Evolutionary conservation across 37 sponge, comb jelly and placozoan species (phyloP), one percentile per base, ranked within the genome.

Genomic region (Geodia barretti): DNA sequence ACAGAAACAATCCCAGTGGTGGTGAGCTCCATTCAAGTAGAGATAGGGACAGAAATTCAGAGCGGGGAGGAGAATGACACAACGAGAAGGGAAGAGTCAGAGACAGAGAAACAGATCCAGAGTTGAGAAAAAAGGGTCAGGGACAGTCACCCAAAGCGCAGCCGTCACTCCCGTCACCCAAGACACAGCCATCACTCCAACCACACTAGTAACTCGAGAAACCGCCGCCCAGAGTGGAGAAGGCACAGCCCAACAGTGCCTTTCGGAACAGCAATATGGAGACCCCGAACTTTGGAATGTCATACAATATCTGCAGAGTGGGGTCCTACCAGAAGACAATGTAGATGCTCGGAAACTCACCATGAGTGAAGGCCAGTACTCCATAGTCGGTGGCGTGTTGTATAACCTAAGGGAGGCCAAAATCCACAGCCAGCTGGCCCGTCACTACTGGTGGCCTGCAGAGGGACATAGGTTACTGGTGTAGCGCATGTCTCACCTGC

Each of bases 401-500:
- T 80, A 69, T 41, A 72, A 80, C 36, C 61, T 80, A 3, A 28
- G 80, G 29, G 80, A 80, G 24, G 71, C 34, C 34, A 80, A 80
- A 61, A 43, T 80, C 1, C 35, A 80, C 32, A 24, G 60, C 34
- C 30, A 28, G 25, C 80, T 80, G 0, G 7, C 26, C 59, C 41
- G 32, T 2, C 80, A 80, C 40, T 80, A 69, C 42, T 80, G 80
- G 80, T 80, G 80, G 80, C 30, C 58, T 30, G 11, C 70, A 68
- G 1, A 11, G 17, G 39, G 80, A 80, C 24, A 38, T 80, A 17
- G 35, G 7, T 7, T 8, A 31, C 2, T 80, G 80, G 80, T 70
- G 71, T 25, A 39, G 39, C 33, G 66, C 71, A 41, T 73, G 75
- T 62, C 64, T 82, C 5, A 39, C 66, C 31, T 82, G 83, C 73